Conservation (phyloP, 2,113 vertebrate genomes). For the Hydrolagus affinis region DNA sequence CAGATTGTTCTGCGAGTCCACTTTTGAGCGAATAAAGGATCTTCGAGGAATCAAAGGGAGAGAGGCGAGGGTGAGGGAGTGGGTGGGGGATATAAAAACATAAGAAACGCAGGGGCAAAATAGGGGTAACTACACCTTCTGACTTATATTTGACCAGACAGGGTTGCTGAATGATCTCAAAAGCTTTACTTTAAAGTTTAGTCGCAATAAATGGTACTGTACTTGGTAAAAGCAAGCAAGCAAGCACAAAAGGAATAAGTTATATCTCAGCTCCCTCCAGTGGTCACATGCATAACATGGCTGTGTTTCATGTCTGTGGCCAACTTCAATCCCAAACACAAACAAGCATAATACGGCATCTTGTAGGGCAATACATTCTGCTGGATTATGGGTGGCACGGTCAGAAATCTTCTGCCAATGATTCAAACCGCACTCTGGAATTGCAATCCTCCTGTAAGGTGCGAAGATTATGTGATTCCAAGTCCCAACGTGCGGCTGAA, state of each 20-base stretch:
- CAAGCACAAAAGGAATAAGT: background rate
- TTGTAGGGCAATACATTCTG: too few species aligned
- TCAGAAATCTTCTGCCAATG: background rate
- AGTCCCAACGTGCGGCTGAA: too few species aligned
- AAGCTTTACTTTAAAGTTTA: background rate
- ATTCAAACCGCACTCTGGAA: background rate
- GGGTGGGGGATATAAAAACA: too few species aligned
- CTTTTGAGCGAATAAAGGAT: too few species aligned
- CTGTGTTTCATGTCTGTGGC: too few species aligned
- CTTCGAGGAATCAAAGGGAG: too few species aligned
- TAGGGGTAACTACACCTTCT: too few species aligned
- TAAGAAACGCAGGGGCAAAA: too few species aligned
- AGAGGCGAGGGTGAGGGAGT: too few species aligned
- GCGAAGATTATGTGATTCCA: too few species aligned
- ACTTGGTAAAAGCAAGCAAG: background rate
- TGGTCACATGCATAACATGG: background rate
- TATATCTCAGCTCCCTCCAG: conserved; percentile 7
- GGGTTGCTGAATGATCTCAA: background rate
- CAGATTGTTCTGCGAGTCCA: too few species aligned
- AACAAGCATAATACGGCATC: background rate
- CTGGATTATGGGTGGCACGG: background rate
- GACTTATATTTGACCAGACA: background rate
- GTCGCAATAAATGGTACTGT: background rate
- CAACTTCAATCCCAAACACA: background rate
- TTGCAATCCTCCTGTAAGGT: background rate